These are phyloP conservation scores for Thelaira solivaga DNA, from an alignment of 2,888 invertebrate genomes.

Conservation along the genomic window DNA sequence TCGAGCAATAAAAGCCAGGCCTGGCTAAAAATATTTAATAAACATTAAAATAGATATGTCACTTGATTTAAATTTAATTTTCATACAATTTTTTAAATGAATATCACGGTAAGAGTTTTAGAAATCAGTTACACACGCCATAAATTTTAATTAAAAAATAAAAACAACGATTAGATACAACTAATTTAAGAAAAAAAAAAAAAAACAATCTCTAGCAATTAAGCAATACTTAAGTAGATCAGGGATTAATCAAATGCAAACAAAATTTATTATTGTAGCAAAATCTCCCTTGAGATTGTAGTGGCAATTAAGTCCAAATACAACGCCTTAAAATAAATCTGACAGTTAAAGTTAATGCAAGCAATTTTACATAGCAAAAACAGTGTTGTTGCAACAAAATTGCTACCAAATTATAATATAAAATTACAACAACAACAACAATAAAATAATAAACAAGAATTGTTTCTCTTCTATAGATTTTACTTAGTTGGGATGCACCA, in stretches of 20 bases:
- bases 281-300: constrained; percentile 51
- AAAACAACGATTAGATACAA: neutral
- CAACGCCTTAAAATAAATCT: constrained; percentile 60
- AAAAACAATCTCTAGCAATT: constrained; percentile 44
- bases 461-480: constrained; percentile 5
- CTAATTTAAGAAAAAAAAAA: neutral
- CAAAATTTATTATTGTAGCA: constrained; percentile 49
- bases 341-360: constrained; percentile 56
- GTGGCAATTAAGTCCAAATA: constrained; percentile 61
- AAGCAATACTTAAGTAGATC: constrained; percentile 46
- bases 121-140: constrained; percentile 19
- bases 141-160: constrained; percentile 39
- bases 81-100: too few species aligned
- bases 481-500: constrained; percentile 44
- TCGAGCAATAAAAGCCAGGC: too few species aligned
- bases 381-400: constrained; percentile 14
- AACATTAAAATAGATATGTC: too few species aligned
- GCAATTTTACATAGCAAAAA: constrained; percentile 14
- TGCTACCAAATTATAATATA: constrained; percentile 56
- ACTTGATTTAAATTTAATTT: too few species aligned
- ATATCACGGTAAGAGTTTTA: constrained; percentile 23
- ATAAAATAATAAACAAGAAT: constrained; percentile 20
- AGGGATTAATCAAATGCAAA: constrained; percentile 47
- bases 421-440: constrained; percentile 37
- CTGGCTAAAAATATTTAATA: too few species aligned